These are phyloP conservation scores for Eulemur mongoz DNA, from an alignment of 2,797 vertebrate species.

Conservation along the genomic window DNA sequence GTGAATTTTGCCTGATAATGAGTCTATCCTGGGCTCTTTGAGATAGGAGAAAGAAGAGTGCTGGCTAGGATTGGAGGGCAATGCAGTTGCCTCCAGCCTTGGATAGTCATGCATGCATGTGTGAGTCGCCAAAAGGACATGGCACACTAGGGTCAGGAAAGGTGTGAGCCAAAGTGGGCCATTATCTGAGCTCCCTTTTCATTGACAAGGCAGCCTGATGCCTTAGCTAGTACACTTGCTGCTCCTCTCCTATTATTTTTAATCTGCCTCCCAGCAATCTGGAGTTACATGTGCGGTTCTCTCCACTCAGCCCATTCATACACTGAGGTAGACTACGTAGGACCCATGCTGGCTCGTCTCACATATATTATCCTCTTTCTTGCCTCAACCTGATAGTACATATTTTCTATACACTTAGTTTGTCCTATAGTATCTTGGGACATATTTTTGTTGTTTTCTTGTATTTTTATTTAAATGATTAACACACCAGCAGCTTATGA, in stretches of 20 bases:
- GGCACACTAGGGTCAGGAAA: background rate
- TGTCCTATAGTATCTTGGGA: background rate
- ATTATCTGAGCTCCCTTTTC: background rate
- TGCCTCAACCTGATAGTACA: background rate
- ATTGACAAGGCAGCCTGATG: background rate
- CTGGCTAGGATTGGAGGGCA: background rate
- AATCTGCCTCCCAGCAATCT: background rate
- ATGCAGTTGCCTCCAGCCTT: background rate
- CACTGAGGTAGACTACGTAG: background rate
- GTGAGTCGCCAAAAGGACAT: background rate
- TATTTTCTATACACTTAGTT: background rate
- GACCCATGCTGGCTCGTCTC: background rate
- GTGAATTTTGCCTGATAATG: background rate
- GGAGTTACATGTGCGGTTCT: background rate
- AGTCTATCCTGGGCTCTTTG: background rate
- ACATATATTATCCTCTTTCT: background rate
- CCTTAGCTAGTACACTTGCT: background rate
- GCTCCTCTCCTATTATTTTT: background rate
- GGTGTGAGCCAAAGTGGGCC: background rate
- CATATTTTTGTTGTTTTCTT: background rate
- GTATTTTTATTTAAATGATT: background rate
- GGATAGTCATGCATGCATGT: accelerated
- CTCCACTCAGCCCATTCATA: background rate
- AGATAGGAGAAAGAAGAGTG: background rate
- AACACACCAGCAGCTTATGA: background rate